phyloP scores from a whole-genome alignment of 2,797 vertebrate species.

The Enteromius fasciolatus region DNA sequence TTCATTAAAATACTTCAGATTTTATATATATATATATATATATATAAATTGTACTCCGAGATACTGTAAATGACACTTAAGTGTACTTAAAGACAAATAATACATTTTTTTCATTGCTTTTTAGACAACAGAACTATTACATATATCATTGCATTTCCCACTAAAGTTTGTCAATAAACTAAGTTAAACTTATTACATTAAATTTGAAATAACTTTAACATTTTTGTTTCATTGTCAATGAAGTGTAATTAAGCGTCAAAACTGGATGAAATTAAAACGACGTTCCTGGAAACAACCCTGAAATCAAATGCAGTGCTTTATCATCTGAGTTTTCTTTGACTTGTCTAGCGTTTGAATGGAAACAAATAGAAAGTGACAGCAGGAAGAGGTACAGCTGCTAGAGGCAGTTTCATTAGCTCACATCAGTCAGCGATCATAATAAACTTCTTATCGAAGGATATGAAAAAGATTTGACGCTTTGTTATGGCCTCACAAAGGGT shows the following conservation, averaged over 20 bases:
- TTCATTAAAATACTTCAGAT: neutral
- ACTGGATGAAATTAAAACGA: neutral
- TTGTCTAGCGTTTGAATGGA: constrained; percentile 10
- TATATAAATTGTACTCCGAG: too few relatives aligned
- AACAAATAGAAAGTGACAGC: constrained; percentile 43
- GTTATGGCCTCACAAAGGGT: neutral
- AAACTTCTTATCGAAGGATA: constrained; percentile 23
- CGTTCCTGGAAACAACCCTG: neutral
- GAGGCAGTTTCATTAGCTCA: constrained; percentile 33
- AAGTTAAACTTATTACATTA: too few relatives aligned
- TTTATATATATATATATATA: too few relatives aligned
- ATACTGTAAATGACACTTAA: too few relatives aligned
- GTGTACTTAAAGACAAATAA: too few relatives aligned
- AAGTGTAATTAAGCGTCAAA: too few relatives aligned
- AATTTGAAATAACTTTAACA: too few relatives aligned
- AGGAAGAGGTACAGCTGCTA: neutral
- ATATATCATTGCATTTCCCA: too few relatives aligned
- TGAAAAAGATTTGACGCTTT: constrained; percentile 3
- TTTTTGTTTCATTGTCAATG: too few relatives aligned
- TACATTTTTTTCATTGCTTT: too few relatives aligned
- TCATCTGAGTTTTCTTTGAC: constrained; percentile 4
- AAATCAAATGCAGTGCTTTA: neutral
- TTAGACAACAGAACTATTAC: too few relatives aligned
- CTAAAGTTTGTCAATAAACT: too few relatives aligned
- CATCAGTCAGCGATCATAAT: constrained; percentile 11